These are phyloP conservation scores for Protobothrops mucrosquamatus DNA, from an alignment of 2,113 vertebrate species.

Conservation along the genomic window DNA sequence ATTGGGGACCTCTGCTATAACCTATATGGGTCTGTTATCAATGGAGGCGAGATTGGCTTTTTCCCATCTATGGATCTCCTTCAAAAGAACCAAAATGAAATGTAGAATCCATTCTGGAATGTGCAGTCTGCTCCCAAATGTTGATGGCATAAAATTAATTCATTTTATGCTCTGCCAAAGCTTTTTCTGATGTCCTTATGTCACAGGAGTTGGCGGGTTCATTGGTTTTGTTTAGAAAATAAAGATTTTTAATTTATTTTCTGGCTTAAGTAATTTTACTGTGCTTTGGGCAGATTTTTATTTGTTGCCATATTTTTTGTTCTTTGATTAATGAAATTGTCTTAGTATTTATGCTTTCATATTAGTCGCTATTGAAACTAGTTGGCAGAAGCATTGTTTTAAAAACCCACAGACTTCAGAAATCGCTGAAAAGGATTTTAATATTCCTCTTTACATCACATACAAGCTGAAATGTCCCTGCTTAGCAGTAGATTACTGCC, in stretches of 20 bases:
- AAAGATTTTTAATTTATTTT: background rate
- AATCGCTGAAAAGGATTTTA: background rate
- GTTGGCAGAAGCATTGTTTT: background rate
- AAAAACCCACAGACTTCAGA: background rate
- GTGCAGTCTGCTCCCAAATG: background rate
- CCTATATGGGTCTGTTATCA: background rate
- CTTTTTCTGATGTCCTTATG: background rate
- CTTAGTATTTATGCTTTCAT: background rate
- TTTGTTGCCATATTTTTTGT: background rate
- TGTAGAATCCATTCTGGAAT: background rate
- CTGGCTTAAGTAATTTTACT: background rate
- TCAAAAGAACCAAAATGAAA: background rate
- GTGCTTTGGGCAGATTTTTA: background rate
- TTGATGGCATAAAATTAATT: background rate
- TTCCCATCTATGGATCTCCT: background rate
- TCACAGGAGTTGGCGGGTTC: background rate
- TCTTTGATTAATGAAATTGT: background rate
- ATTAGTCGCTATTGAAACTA: background rate
- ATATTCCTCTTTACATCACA: background rate
- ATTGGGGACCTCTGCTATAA: too few species aligned
- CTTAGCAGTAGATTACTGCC: slow-evolving; percentile 2
- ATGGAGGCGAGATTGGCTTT: background rate
- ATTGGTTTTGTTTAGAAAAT: background rate
- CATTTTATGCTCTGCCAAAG: background rate
- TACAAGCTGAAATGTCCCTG: background rate